Evolutionary conservation across 2,113 vertebrate genomes (phyloP).

Genomic region (Sturnus vulgaris): DNA sequence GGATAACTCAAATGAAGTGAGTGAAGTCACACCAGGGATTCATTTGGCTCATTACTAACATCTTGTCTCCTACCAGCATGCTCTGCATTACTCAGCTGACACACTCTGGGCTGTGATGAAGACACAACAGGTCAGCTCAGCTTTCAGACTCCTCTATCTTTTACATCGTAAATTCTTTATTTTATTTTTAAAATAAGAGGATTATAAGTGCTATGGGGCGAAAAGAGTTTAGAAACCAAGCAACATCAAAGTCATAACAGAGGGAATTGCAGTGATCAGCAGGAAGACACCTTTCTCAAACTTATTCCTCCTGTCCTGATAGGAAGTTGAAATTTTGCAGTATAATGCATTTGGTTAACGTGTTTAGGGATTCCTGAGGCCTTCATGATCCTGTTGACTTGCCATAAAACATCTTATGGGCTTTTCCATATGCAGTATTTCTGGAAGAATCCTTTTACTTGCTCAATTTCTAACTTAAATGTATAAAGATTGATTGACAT

Average conservation of each 20-base stretch:
- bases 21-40: conserved; percentile 37
- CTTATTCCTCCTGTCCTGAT: not conserved
- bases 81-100: not conserved
- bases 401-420: not conserved
- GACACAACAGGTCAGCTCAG: not conserved
- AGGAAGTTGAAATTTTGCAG: not conserved
- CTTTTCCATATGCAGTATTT: not conserved
- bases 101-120: not conserved
- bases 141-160: not conserved
- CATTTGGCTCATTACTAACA: conserved; percentile 34
- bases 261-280: not conserved
- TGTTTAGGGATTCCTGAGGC: not conserved
- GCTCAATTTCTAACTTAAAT: not conserved
- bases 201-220: not conserved
- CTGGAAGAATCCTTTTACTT: not conserved
- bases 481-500: not conserved
- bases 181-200: not conserved
- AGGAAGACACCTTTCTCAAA: not conserved
- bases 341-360: not conserved
- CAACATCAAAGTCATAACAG: not conserved
- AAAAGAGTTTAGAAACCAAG: not conserved
- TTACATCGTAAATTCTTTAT: not conserved
- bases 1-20: conserved; percentile 30
- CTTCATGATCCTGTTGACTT: not conserved
- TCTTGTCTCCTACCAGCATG: conserved; percentile 11